phyloP scores from a whole-genome alignment of 2,113 vertebrate genomes.

The Hypocryptadius cinnamomeus region DNA sequence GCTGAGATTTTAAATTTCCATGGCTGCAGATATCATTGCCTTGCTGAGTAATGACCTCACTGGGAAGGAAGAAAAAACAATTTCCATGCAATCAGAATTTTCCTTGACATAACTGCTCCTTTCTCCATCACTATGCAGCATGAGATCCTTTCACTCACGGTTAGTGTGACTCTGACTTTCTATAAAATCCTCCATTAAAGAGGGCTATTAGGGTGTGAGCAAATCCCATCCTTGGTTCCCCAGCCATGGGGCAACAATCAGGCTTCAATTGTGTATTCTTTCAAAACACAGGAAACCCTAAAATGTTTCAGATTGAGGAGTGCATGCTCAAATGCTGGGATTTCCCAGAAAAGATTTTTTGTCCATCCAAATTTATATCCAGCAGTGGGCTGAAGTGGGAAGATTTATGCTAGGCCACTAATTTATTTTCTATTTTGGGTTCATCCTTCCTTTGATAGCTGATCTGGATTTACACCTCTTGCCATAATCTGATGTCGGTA shows the following conservation, averaged over 20 bases:
- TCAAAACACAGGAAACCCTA: not conserved
- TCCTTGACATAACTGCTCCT: not conserved
- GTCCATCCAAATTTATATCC: not conserved
- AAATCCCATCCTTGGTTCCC: not conserved
- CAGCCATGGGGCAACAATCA: not conserved
- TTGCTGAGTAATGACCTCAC: not conserved
- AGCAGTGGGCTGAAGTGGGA: not conserved
- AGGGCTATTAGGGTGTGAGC: not conserved
- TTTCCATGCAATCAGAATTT: not conserved
- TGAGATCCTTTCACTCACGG: not conserved
- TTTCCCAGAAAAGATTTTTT: not conserved
- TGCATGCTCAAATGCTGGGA: not conserved
- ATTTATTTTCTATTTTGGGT: slow-evolving; percentile 38
- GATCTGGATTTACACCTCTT: slow-evolving; percentile 46
- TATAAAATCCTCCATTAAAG: not conserved
- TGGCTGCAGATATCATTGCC: not conserved
- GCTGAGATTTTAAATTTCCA: not conserved
- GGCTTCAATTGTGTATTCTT: not conserved
- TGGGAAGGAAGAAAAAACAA: not conserved
- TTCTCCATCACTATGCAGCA: not conserved
- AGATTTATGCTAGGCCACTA: not conserved
- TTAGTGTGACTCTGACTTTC: not conserved
- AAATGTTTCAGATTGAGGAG: not conserved
- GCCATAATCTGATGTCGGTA: slow-evolving; percentile 14
- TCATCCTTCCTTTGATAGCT: slow-evolving; percentile 28